Conservation (phyloP, 2,797 vertebrate species). For the Gallirallus australis region DNA sequence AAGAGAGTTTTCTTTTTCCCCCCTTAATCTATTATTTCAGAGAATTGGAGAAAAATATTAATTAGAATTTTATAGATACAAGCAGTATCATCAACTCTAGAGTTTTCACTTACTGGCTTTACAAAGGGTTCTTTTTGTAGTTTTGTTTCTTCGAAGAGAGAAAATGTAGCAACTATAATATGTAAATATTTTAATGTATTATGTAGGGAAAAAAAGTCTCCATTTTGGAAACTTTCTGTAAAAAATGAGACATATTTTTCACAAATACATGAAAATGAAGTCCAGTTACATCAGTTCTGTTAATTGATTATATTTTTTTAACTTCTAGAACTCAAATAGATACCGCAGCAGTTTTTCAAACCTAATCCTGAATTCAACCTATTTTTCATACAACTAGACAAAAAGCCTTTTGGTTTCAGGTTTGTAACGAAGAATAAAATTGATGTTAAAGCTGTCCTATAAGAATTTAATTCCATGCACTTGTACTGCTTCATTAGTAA, state of each 20-base stretch:
- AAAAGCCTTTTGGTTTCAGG: neutral
- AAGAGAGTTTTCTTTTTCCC: neutral
- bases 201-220: neutral
- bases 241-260: neutral
- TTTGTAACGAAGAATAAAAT: neutral
- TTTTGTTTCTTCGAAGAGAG: neutral
- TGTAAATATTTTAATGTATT: neutral
- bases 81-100: neutral
- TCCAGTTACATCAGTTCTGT: neutral
- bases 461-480: neutral
- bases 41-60: neutral
- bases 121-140: neutral
- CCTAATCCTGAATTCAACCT: neutral
- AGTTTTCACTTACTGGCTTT: neutral
- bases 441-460: neutral
- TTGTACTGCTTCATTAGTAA: neutral
- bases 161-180: neutral
- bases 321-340: neutral
- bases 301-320: neutral
- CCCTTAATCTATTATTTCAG: neutral
- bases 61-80: neutral
- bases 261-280: neutral
- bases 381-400: neutral
- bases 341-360: neutral
- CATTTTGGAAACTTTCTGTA: neutral